phyloP scores from a whole-genome alignment of 2,888 invertebrate genomes.

The Timandra comae region DNA sequence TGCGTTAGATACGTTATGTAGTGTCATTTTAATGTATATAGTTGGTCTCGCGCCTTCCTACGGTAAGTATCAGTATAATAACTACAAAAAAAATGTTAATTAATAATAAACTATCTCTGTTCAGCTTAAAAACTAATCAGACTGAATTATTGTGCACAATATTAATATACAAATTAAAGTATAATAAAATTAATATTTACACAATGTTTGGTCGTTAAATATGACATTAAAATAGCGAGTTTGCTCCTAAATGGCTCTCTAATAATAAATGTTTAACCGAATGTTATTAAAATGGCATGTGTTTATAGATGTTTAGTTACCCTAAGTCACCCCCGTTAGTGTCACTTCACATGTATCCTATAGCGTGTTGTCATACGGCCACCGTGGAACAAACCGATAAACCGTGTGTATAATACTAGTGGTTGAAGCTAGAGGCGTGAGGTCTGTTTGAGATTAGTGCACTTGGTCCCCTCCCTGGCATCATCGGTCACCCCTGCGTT shows the following conservation, averaged over 20 bases:
- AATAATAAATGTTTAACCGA: too few species aligned
- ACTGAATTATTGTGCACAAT: constrained; percentile 64
- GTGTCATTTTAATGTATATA: constrained; percentile 56
- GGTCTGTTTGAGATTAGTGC: constrained; percentile 31
- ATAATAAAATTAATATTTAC: too few species aligned
- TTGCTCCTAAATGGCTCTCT: too few species aligned
- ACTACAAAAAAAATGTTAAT: constrained; percentile 29
- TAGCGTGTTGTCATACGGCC: constrained; percentile 56
- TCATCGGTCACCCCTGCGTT: constrained; percentile 53
- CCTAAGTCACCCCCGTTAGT: constrained; percentile 21
- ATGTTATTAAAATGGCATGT: constrained; percentile 49
- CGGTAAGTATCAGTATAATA: constrained; percentile 56
- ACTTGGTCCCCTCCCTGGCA: constrained; percentile 39
- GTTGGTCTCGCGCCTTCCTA: constrained; percentile 32
- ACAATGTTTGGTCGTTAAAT: constrained; percentile 43
- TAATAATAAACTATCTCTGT: constrained; percentile 44
- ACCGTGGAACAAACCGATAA: constrained; percentile 45
- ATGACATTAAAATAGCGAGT: too few species aligned
- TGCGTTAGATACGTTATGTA: constrained; percentile 67
- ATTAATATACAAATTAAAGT: too few species aligned
- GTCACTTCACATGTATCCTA: constrained; percentile 29
- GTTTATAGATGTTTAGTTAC: constrained; percentile 41
- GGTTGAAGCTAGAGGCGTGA: constrained; percentile 32
- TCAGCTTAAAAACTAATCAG: constrained; percentile 55
- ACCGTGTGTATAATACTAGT: constrained; percentile 27